phyloP scores from a whole-genome alignment of 2,113 vertebrate genomes.

The Oreochromis aureus region DNA sequence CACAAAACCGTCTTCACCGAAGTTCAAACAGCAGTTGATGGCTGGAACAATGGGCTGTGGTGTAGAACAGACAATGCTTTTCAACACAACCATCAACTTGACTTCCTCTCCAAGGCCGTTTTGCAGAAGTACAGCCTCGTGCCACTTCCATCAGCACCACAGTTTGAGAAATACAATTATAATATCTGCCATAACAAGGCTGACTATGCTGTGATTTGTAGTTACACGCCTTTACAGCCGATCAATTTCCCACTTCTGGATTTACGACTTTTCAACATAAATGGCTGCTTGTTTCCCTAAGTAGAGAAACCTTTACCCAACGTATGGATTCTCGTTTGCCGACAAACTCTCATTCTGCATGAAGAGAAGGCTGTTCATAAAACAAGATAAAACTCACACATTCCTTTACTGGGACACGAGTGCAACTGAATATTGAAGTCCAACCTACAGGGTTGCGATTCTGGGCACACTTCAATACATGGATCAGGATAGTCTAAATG shows the following conservation, averaged over 20 bases:
- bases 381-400: neutral
- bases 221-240: neutral
- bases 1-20: neutral
- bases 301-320: neutral
- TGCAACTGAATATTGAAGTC: neutral
- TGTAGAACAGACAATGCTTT: neutral
- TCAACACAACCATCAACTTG: neutral
- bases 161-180: neutral
- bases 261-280: neutral
- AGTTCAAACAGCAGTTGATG: neutral
- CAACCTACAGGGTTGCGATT: neutral
- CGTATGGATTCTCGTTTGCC: fast-evolving
- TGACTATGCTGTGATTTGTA: neutral
- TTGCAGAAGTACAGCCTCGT: neutral
- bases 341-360: neutral
- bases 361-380: neutral
- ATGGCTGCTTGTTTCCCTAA: neutral
- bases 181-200: neutral
- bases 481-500: slow-evolving; percentile 42
- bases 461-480: slow-evolving; percentile 11
- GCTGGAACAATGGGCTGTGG: neutral
- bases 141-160: neutral
- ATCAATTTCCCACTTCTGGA: neutral
- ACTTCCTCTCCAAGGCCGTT: neutral
- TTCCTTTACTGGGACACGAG: neutral